Evolutionary conservation across 23 tunicate species (phyloP).

Genomic region (Botrylloides violaceus): DNA sequence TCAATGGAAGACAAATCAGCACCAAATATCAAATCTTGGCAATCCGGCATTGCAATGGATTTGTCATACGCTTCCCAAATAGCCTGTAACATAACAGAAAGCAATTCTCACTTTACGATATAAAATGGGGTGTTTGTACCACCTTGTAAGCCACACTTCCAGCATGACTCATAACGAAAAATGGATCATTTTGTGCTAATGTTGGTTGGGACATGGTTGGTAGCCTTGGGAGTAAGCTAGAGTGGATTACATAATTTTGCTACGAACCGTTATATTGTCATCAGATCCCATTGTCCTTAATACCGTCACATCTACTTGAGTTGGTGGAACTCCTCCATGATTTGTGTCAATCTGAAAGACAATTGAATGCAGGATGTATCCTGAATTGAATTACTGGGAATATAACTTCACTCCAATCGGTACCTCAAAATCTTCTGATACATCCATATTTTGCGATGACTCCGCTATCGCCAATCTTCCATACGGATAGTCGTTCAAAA

Average conservation of each 20-base stretch:
- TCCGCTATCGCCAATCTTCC: slow-evolving; percentile 30
- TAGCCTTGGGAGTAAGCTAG: too few relatives aligned
- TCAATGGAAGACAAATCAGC: slow-evolving; percentile 12
- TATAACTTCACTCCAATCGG: too few relatives aligned
- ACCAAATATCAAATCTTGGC: slow-evolving; percentile 46
- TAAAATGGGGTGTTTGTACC: too few relatives aligned
- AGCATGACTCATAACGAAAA: too few relatives aligned
- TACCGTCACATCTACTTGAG: slow-evolving; percentile 9
- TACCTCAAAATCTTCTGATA: slow-evolving; percentile 48
- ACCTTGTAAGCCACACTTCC: too few relatives aligned
- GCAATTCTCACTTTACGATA: too few relatives aligned
- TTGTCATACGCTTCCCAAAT: slow-evolving; percentile 57
- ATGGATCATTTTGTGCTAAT: too few relatives aligned
- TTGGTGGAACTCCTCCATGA: slow-evolving; percentile 3
- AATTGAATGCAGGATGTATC: too few relatives aligned
- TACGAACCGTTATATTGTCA: slow-evolving; percentile 44
- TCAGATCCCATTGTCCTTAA: slow-evolving; percentile 57
- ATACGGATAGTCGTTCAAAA: slow-evolving; percentile 48
- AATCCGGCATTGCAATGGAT: slow-evolving; percentile 2
- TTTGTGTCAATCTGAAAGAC: too few relatives aligned
- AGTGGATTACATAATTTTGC: neutral
- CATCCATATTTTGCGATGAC: slow-evolving; percentile 2
- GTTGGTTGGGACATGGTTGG: too few relatives aligned
- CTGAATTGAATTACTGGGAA: too few relatives aligned
- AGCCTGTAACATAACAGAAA: slow-evolving; percentile 21